Base-by-base conservation (phyloP, 2,797 vertebrate species). In the Parotocinclus haroldoi region DNA sequence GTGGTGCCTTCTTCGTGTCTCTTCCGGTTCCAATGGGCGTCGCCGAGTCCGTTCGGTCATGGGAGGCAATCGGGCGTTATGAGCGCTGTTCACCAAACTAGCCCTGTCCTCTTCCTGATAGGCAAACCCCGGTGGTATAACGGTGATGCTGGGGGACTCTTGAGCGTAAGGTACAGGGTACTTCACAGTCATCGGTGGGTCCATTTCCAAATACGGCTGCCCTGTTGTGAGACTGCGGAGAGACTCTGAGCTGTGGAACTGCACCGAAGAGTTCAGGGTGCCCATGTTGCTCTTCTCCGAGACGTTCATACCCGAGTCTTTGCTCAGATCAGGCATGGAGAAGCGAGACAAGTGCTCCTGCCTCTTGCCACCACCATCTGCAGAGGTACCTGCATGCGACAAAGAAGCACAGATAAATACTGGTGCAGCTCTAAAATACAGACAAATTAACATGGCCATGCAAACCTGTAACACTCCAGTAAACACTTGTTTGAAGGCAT, bases 251-350 rank as follows among this genome's bases (percentile, higher is more conserved):
- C 96, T 99, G 18, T 92, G 92, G 69, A 96, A 98, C 64, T 94
- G 94, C 79, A 90, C 80, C 0, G 95, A 97, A 0, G 95, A 98
- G 81, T 95, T 96, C 0, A 97, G 89, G 0, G 94, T 96, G 55
- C 90, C 93, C 91, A 95, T 91, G 84, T 91, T 95, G 82, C 95
- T 98, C 79, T 97, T 98, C 85, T 98, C 95, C 0, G 95, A 98
- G 71, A 95, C 77, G 0, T 96, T 98, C 95, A 99, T 94, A 40
- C 95, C 97, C 0, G 97, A 99, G 89, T 98, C 96, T 84, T 99
- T 98, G 88, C 97, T 99, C 77, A 99, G 86, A 82, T 99, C 97
- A 0, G 97, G 97, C 96, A 99, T 99, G 10, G 97, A 99, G 81
- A 99, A 99, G 19, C 93, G 90, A 56, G 97, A 98, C 39, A 99